Evolutionary conservation across 2,888 invertebrate genomes (phyloP), one percentile per base, ranked within the genome.

Genomic region (Fragum sueziense): DNA sequence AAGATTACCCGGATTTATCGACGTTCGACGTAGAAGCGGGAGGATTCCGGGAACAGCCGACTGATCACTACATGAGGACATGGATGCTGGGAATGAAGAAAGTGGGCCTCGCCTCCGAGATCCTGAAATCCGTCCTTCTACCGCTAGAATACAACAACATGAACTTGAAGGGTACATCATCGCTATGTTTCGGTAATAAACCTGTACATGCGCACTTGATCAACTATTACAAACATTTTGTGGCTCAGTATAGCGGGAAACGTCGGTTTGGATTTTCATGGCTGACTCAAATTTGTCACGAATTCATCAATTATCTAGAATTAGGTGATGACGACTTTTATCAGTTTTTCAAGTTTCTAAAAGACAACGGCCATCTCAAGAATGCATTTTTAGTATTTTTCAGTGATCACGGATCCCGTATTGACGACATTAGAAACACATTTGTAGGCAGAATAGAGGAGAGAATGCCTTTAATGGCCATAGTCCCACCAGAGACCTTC

Each of bases 401-500:
- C 97, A 96, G 97, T 7, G 98, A 98, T 93, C 98, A 99, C 92
- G 98, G 98, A 0, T 87, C 89, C 27, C 87, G 97, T 90, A 97
- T 97, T 93, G 96, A 96, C 0, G 95, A 95, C 71, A 95, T 97
- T 20, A 95, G 98, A 0, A 95, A 96, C 88, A 97, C 97, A 0
- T 94, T 97, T n/a, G 97, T 98, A 92, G 98, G 98, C 0, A 97
- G 97, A 92, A 95, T 97, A 75, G 98, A 98, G 89, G 98, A 98
- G 91, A 95, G 98, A 1, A 92, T 98, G 71, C 98, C 98, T 0
- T 96, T 97, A 87, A 96, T 98, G 91, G 95, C 96, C 0, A 95
- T 98, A 69, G 94, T 95, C 0, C 95, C 97, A 86, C 98, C 98
- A 0, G 93, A 95, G 0, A 95, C 95, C 91, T 95, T 98, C 82